Evolutionary conservation across 2,797 vertebrate genomes (phyloP), one percentile per base, ranked within the genome.

Genomic region (Heterohyrax brucei): DNA sequence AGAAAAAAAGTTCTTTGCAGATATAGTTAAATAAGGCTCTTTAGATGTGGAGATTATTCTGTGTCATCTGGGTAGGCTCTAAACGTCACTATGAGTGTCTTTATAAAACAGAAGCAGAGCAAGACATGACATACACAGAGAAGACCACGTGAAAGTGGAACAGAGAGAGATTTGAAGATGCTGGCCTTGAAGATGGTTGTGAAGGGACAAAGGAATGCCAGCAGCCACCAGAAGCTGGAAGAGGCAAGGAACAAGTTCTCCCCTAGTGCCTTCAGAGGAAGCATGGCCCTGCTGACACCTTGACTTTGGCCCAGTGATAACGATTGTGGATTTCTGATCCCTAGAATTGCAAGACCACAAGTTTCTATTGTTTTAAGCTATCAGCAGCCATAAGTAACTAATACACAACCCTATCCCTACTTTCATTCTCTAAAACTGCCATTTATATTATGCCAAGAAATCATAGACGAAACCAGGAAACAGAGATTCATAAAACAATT

Each of bases 111-210:
- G 39, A 83, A 9, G 19, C 24, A 22, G 10, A 44, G 59, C 75
- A 28, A 56, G 53, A 77, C 59, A 56, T 39, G n/a, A 73, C n/a
- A 93, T 16, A 24, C 3, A 68, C 3, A 46, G 2, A 83, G 0
- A 93, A 95, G 24, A 53, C 14, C 68, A 39, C 39, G 24, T 39
- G 72, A 89, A 95, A 88, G 84, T 1, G 3, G n/a, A 89, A 87
- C 21, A 61, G 30, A 91, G 28, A 61, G 26, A 87, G 28, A 91
- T 61, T 39, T 62, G 24, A 80, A 82, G 44, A 44, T 30, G 28
- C 6, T 89, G 18, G 14, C 56, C 72, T 89, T 76, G 19, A 85
- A 56, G 24, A 64, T 0, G 72, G 30, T 28, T 80, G 44, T 44
- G 44, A 61, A 44, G 21, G 50, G 39, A 10, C 70, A 50, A 79